Evolutionary conservation across 2,797 vertebrate species (phyloP).

Genomic region (Acridotheres tristis): DNA sequence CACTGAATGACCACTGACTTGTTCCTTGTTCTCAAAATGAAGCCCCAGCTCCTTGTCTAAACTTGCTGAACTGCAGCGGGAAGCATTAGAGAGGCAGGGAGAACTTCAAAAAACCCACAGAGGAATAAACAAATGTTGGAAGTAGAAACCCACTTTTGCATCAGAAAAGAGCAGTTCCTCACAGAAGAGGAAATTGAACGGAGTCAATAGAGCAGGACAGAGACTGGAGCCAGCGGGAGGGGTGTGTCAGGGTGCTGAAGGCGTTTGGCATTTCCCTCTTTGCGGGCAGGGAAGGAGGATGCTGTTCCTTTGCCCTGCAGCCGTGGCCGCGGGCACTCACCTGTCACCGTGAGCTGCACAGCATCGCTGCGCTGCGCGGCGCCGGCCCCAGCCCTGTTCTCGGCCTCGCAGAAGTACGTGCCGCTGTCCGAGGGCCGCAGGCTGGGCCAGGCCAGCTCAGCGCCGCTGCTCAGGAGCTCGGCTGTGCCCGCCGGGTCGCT

Average conservation of each 20-base stretch:
- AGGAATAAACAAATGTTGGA: background rate
- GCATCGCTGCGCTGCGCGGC: conserved; percentile 5
- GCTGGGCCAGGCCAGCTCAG: conserved; percentile 6
- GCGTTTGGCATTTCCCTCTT: background rate
- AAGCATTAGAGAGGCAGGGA: background rate
- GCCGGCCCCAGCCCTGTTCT: background rate
- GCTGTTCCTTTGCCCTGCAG: rapidly evolving
- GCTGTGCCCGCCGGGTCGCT: background rate
- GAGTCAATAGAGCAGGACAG: background rate
- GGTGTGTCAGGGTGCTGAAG: background rate
- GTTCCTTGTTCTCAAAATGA: background rate
- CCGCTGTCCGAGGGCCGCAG: conserved; percentile 8
- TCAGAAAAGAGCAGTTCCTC: background rate
- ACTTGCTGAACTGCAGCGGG: background rate
- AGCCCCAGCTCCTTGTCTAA: background rate
- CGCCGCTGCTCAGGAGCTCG: background rate
- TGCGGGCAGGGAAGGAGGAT: background rate
- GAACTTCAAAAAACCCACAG: background rate
- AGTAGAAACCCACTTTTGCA: background rate
- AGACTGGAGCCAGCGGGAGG: background rate
- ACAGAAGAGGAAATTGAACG: background rate
- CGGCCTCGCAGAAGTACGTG: conserved; percentile 56
- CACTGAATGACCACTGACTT: background rate
- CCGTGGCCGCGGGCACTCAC: background rate
- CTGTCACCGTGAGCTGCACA: conserved; percentile 51